Evolutionary conservation across 2,113 vertebrate genomes (phyloP).

Genomic region (Pangasianodon gigas): DNA sequence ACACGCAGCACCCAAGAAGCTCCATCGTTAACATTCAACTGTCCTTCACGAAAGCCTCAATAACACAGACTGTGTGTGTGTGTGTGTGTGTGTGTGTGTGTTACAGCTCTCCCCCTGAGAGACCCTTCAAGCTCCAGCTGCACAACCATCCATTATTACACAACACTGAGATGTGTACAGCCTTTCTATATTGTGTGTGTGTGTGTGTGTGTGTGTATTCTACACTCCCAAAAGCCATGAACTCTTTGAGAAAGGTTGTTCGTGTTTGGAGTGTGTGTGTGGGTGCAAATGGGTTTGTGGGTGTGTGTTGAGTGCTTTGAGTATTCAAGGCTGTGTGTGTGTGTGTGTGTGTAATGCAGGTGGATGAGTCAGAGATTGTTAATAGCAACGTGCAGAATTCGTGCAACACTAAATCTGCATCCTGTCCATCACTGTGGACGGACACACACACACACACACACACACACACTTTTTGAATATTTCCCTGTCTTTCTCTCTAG

Average conservation of each 20-base stretch:
- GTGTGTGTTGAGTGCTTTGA: slow-evolving; percentile 27
- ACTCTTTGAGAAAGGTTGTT: not conserved
- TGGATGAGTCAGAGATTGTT: slow-evolving; percentile 54
- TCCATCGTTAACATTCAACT: slow-evolving; percentile 49
- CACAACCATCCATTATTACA: slow-evolving; percentile 13
- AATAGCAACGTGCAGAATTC: slow-evolving; percentile 52
- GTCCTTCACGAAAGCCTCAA: slow-evolving; percentile 35
- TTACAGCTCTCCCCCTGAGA: slow-evolving; percentile 25
- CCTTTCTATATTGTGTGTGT: not conserved
- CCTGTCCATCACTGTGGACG: slow-evolving; percentile 45
- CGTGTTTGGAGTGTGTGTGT: slow-evolving; percentile 27
- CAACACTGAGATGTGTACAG: not conserved
- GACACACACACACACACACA: slow-evolving; percentile 17
- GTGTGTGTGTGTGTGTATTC: not conserved
- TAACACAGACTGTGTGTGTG: not conserved
- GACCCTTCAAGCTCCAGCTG: slow-evolving; percentile 18
- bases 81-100: slow-evolving; percentile 17
- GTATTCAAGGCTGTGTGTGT: slow-evolving; percentile 24
- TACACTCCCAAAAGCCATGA: slow-evolving; percentile 24
- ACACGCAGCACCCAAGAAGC: slow-evolving; percentile 39
- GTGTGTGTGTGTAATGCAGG: slow-evolving; percentile 27
- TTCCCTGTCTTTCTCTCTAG: no score
- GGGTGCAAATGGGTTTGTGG: slow-evolving; percentile 40
- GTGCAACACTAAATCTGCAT: slow-evolving; percentile 45
- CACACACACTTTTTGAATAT: not conserved